These are phyloP conservation scores for Palythoa grandis DNA, from an alignment of 92 coral and sea anemone genomes.

Conservation along the genomic window DNA sequence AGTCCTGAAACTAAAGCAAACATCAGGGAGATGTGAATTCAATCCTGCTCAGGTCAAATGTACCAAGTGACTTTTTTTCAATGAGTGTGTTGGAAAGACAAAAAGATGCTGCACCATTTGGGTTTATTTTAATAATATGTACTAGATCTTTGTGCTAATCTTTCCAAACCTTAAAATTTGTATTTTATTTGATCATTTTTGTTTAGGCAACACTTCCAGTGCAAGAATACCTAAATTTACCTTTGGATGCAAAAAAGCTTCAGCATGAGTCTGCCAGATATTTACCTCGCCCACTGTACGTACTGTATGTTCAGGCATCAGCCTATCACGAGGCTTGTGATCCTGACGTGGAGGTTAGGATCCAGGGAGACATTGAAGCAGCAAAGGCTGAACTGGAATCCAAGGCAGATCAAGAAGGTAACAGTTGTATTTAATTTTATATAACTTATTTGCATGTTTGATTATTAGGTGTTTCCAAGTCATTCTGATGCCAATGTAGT, in stretches of 20 bases:
- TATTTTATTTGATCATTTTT: background rate
- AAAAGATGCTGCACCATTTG: too few species aligned
- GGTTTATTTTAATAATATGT: too few species aligned
- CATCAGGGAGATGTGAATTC: too few species aligned
- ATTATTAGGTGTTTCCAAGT: too few species aligned
- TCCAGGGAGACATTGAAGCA: conserved; percentile 90
- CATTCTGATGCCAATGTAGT: too few species aligned
- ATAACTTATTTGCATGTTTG: too few species aligned
- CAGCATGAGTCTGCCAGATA: conserved; percentile 95
- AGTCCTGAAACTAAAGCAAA: too few species aligned
- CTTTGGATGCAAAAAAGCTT: conserved; percentile 79
- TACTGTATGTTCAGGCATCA: conserved; percentile 86
- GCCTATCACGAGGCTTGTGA: conserved; percentile 97
- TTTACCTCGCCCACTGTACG: conserved; percentile 88
- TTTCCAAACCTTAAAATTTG: too few species aligned
- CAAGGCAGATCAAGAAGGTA: conserved; percentile 73
- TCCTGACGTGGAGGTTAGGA: conserved; percentile 72
- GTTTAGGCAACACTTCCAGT: conserved; percentile 93
- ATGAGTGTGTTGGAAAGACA: too few species aligned
- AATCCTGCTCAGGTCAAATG: too few species aligned
- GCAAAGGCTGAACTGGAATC: conserved; percentile 95
- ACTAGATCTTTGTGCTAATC: too few species aligned
- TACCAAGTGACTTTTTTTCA: too few species aligned
- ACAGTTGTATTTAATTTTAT: background rate
- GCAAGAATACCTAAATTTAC: conserved; percentile 90